Base-by-base conservation (phyloP, 1,140 invertebrate species). In the Melitaea cinxia region DNA sequence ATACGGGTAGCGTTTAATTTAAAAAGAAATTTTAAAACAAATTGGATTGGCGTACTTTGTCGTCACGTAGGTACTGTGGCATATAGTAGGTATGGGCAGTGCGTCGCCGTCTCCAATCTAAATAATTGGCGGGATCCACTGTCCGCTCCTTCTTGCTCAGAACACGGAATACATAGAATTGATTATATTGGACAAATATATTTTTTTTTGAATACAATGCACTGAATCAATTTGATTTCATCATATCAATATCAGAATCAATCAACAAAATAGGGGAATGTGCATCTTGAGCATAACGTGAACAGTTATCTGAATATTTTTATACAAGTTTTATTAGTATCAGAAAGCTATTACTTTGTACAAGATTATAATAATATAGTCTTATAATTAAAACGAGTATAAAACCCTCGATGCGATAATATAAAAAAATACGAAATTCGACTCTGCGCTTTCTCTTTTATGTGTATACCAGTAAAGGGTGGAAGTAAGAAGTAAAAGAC, bases 401-500 rank as follows among this genome's bases (percentile, higher is more conserved):
- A 23, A 47, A 19, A 47, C 23, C 42, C 6, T 28, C 42, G 42
- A 9, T 12, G n/a, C 21, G 10, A 23, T 23, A 23, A 23, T n/a
- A 47, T 47, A 47, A n/a, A 35, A 49, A 52, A 53, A 53, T 15
- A 15, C 26, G 35, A 50, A 72, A 61, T 52, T 53, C 86, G 52
- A 68, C 77, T 88, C 84, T 52, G 33, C 37, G 35, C 56, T 70
- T 81, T 79, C 42, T 73, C 35, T 57, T 82, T 82, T 80, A 75
- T 76, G 68, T 80, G 77, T 81, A 86, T 85, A 89, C 85, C 75
- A 88, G 85, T 90, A 90, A 88, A 88, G 85, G 88, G 85, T 90
- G 80, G 82, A 86, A 90, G 80, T 80, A 89, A 90, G 82, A 88
- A 90, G 88, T 86, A 90, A 90, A 88, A 90, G 82, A 82, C 83